phyloP scores from a whole-genome alignment of 2,888 invertebrate species.

The Orthosia gothica region DNA sequence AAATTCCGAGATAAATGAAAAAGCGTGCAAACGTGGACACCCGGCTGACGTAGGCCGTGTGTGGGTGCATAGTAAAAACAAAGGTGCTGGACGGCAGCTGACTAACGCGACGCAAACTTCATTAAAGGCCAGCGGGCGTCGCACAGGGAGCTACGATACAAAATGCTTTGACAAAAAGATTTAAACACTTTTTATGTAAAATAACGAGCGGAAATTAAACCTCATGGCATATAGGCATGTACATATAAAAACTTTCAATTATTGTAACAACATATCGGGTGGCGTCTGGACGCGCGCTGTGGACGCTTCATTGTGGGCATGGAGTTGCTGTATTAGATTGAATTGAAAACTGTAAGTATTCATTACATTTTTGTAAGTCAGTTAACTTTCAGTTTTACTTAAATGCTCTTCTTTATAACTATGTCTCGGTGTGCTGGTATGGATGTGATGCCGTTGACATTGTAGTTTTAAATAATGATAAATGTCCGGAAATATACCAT shows the following conservation, averaged over 20 bases:
- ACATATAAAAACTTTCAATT: neutral
- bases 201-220: neutral
- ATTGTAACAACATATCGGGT: neutral
- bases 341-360: conserved; percentile 5
- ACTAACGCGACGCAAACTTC: conserved; percentile 67
- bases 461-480: no score
- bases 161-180: conserved; percentile 3
- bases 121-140: conserved; percentile 46
- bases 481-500: no score
- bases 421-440: neutral
- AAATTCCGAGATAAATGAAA: no score
- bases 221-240: neutral
- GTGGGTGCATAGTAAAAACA: conserved; percentile 46
- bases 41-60: neutral
- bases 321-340: neutral
- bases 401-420: no score
- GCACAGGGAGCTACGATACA: neutral
- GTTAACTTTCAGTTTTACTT: neutral
- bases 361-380: no score
- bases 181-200: conserved; percentile 1
- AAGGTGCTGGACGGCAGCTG: conserved; percentile 62
- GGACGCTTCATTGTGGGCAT: neutral
- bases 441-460: no score
- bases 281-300: neutral
- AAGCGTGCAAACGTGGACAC: no score